A percentile compares a stretch with the other conserved stretches of the same genome.
Conservation (phyloP, 2,113 vertebrate genomes). For the Beaufortia kweichowensis region DNA sequence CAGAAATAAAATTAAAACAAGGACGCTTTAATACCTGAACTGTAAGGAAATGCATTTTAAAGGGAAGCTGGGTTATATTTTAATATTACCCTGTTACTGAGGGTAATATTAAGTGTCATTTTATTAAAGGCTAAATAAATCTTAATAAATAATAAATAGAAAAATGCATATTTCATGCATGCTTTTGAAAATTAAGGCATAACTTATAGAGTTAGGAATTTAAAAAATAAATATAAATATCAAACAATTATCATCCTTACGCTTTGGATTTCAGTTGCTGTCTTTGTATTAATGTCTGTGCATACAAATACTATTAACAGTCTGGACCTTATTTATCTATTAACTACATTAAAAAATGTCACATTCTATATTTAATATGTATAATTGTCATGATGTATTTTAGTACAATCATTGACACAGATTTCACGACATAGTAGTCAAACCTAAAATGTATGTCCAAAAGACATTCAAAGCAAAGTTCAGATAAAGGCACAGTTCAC, state of each 20-base stretch:
- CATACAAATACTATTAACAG: background rate
- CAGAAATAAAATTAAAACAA: background rate
- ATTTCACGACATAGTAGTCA: background rate
- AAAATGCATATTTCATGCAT: background rate
- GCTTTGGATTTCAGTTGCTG: background rate
- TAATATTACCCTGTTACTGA: background rate
- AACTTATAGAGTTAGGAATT: background rate
- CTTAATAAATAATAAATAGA: background rate
- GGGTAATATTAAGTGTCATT: background rate
- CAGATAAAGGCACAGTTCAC: slow-evolving; percentile 45
- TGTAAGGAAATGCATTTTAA: background rate
- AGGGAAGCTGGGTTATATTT: too few relatives aligned
- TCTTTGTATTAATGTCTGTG: background rate
- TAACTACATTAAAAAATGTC: background rate
- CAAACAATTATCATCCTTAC: background rate
- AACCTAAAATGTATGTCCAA: slow-evolving; percentile 15
- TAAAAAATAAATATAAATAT: background rate
- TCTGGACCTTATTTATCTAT: background rate
- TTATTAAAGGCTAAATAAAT: background rate
- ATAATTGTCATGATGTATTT: background rate
- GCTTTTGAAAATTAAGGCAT: background rate
- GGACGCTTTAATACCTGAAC: background rate
- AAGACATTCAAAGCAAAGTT: slow-evolving; percentile 57
- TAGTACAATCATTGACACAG: background rate
- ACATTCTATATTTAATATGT: background rate